These are phyloP conservation scores for Phalacrocorax brasilianus DNA, from an alignment of 2,113 vertebrate species.

Conservation along the genomic window DNA sequence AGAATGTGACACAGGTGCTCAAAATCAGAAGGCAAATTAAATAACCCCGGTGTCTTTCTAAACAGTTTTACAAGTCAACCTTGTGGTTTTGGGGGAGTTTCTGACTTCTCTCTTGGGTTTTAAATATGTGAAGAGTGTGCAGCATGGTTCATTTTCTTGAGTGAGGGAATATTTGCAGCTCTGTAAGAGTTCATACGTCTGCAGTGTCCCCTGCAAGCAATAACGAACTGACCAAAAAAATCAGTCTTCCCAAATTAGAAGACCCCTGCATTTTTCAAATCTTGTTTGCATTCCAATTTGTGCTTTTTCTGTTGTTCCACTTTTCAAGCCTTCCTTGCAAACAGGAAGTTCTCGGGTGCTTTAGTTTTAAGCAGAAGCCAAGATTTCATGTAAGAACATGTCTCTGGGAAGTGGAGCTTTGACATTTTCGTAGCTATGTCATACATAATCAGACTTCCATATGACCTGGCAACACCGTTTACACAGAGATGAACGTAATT, in stretches of 20 bases:
- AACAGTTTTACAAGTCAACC: neutral
- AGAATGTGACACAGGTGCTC: neutral
- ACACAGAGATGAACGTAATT: neutral
- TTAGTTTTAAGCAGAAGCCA: neutral
- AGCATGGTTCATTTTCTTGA: neutral
- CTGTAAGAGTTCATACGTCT: neutral
- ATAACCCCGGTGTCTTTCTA: neutral
- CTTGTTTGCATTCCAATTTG: neutral
- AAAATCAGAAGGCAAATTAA: neutral
- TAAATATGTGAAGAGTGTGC: neutral
- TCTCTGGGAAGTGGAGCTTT: neutral
- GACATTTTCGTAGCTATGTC: conserved; percentile 8
- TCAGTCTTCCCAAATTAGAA: neutral
- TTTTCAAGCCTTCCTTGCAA: neutral
- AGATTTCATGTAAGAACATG: neutral
- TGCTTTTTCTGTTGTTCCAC: neutral
- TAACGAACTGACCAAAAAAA: neutral
- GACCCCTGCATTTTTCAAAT: neutral
- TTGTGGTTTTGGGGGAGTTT: neutral
- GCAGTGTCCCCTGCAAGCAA: neutral
- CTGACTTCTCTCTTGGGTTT: neutral
- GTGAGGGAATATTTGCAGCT: neutral
- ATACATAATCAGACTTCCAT: neutral
- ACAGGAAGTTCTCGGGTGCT: neutral
- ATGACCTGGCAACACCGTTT: neutral